Evolutionary conservation across 1,140 invertebrate genomes (phyloP).

Genomic region (Euwallacea similis): DNA sequence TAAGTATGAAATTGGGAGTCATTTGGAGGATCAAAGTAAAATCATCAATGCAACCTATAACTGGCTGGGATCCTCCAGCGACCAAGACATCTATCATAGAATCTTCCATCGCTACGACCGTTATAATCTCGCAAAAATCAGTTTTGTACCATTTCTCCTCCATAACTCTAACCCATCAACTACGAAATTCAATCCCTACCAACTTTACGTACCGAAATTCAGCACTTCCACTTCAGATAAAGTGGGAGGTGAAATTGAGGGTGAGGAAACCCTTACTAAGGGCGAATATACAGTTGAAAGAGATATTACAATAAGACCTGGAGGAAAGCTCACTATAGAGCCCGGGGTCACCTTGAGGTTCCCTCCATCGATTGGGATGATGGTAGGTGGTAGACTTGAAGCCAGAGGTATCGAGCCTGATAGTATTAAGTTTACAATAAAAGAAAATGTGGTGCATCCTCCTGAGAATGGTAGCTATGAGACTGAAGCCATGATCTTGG

Average conservation of each 20-base stretch:
- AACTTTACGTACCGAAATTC: constrained; percentile 77
- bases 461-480: constrained; percentile 65
- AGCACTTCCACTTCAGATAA: constrained; percentile 65
- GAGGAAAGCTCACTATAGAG: constrained; percentile 81
- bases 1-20: constrained; percentile 92
- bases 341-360: constrained; percentile 86
- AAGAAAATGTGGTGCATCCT: constrained; percentile 68
- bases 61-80: constrained; percentile 83
- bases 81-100: constrained; percentile 75
- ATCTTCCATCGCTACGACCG: constrained; percentile 89
- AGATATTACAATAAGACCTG: constrained; percentile 89
- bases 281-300: constrained; percentile 85
- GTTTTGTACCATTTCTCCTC: constrained; percentile 82
- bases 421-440: constrained; percentile 76
- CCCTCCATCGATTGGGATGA: constrained; percentile 91
- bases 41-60: constrained; percentile 93
- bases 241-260: constrained; percentile 88
- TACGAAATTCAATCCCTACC: constrained; percentile 71
- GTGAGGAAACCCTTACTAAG: constrained; percentile 72
- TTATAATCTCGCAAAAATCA: constrained; percentile 87
- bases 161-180: constrained; percentile 82
- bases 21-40: constrained; percentile 91
- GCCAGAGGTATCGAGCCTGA: constrained; percentile 75
- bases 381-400: constrained; percentile 90
- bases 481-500: constrained; percentile 56